These are phyloP conservation scores for Bombus huntii DNA, from an alignment of 1,140 invertebrate species.

Conservation along the genomic window DNA sequence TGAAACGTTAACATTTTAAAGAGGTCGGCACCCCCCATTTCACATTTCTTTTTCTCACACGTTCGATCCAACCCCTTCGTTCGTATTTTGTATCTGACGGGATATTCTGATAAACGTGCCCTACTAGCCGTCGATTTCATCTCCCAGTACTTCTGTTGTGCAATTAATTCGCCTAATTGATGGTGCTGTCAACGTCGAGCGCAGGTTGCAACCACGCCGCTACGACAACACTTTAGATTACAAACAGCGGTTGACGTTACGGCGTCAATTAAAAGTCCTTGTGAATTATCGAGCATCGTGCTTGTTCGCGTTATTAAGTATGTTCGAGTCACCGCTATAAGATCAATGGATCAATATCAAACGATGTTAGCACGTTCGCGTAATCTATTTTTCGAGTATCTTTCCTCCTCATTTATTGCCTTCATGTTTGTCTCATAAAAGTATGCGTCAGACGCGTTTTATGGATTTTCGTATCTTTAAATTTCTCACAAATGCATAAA, in stretches of 20 bases:
- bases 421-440: neutral
- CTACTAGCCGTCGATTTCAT: conserved; percentile 21
- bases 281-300: conserved; percentile 39
- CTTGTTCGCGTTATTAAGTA: neutral
- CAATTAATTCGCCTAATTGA: conserved; percentile 51
- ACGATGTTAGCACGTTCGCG: neutral
- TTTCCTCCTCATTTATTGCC: neutral
- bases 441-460: neutral
- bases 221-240: conserved; percentile 35
- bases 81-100: neutral
- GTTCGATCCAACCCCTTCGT: neutral
- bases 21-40: conserved; percentile 6
- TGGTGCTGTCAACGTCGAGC: conserved; percentile 35
- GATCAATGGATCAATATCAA: neutral
- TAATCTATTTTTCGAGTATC: neutral
- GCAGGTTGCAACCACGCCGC: conserved; percentile 7
- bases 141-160: conserved; percentile 33
- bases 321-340: neutral
- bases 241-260: conserved; percentile 23
- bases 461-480: neutral
- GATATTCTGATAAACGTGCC: neutral
- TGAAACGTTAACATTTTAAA: conserved; percentile 31
- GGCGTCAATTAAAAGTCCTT: conserved; percentile 44
- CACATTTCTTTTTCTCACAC: neutral
- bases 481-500: neutral